Conservation (phyloP, 2,888 invertebrate species). For the Apotomis turbidana region DNA sequence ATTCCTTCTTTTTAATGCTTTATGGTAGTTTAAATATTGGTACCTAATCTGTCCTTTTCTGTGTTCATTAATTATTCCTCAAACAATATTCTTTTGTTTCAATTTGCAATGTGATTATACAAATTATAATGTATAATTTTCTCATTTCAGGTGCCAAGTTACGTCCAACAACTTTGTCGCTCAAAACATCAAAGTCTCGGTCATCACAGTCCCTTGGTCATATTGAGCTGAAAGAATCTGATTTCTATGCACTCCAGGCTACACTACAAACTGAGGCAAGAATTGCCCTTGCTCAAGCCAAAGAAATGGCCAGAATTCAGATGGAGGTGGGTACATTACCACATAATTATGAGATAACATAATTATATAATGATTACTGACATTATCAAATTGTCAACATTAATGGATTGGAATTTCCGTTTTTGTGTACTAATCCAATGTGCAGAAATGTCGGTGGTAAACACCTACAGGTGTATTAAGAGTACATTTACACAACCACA, state of each 20-base stretch:
- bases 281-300: constrained; percentile 94
- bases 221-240: constrained; percentile 85
- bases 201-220: constrained; percentile 78
- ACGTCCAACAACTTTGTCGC: constrained; percentile 73
- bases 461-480: too few species aligned
- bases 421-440: not conserved
- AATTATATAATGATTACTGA: constrained; percentile 1
- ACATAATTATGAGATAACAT: not conserved
- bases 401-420: not conserved
- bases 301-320: constrained; percentile 95
- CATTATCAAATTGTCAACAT: not conserved
- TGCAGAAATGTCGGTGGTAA: not conserved
- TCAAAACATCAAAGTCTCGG: constrained; percentile 75
- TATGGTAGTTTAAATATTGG: constrained; percentile 9
- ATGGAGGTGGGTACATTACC: constrained; percentile 87
- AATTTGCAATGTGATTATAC: not conserved
- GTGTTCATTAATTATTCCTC: not conserved
- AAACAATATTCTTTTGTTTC: constrained; percentile 24
- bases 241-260: constrained; percentile 92
- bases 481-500: too few species aligned
- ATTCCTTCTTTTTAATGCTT: constrained; percentile 11
- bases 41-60: not conserved
- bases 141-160: constrained; percentile 66
- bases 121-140: constrained; percentile 6
- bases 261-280: constrained; percentile 93